A percentile compares a stretch with the other conserved stretches of the same genome.
phyloP scores from a whole-genome alignment of 2,113 vertebrate species.

The Oncorhynchus keta region DNA sequence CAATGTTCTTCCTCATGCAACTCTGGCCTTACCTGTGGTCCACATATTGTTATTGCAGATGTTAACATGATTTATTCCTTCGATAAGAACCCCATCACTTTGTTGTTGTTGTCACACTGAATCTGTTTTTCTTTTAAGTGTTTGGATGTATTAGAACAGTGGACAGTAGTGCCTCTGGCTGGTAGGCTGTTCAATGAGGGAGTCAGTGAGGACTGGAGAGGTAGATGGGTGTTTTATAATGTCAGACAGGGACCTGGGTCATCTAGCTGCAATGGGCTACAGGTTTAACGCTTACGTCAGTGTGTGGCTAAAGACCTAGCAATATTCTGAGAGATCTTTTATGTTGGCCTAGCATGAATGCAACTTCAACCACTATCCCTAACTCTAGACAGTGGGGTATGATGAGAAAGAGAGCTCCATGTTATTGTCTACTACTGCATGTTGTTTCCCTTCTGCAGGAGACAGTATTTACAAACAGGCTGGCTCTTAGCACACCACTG shows the following conservation, averaged over 20 bases:
- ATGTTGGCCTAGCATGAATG: too few species aligned
- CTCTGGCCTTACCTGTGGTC: neutral
- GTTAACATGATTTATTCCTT: neutral
- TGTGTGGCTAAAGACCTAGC: neutral
- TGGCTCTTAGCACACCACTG: constrained; percentile 13
- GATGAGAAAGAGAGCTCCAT: neutral
- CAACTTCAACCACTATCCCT: too few species aligned
- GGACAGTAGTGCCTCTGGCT: neutral
- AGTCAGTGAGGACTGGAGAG: neutral
- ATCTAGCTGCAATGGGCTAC: neutral
- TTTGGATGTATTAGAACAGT: neutral
- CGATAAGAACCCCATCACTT: neutral
- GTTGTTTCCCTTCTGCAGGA: neutral
- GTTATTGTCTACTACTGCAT: too few species aligned
- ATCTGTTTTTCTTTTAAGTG: neutral
- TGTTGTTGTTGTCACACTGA: neutral
- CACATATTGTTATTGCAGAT: neutral
- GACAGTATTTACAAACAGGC: constrained; percentile 16
- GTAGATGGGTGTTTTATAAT: neutral
- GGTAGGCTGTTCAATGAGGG: neutral
- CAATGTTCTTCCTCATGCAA: neutral
- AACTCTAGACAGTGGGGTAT: too few species aligned
- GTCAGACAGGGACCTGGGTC: neutral
- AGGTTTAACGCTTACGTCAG: neutral
- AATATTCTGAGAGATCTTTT: too few species aligned